Percentiles rank a stretch among this genome's conserved stretches.
phyloP scores from a whole-genome alignment of 2,797 vertebrate species.

The Catharus ustulatus region DNA sequence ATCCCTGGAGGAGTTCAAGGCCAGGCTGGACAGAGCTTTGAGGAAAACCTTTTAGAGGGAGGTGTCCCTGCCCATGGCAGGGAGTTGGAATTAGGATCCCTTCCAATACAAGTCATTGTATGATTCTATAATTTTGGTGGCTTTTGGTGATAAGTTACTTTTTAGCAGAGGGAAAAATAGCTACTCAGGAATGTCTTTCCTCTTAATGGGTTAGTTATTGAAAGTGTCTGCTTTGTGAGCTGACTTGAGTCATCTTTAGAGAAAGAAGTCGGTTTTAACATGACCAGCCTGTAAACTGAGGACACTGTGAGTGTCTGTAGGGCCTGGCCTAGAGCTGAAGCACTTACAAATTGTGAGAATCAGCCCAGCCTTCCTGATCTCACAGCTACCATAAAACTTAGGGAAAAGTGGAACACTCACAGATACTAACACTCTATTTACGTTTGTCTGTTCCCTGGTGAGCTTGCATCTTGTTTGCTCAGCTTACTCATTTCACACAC shows the following conservation, averaged over 20 bases:
- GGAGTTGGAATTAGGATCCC: background rate
- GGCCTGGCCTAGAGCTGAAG: background rate
- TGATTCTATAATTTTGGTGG: background rate
- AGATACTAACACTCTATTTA: background rate
- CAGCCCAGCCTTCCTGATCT: background rate
- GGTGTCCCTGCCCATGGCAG: background rate
- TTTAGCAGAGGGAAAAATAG: background rate
- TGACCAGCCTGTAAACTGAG: background rate
- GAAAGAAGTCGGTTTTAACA: background rate
- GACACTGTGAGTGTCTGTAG: background rate
- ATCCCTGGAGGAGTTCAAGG: background rate
- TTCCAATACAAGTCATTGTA: background rate
- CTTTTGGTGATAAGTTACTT: background rate
- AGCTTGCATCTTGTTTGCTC: slow-evolving; percentile 49
- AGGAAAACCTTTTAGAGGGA: background rate
- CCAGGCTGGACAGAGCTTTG: background rate
- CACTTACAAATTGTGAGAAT: background rate
- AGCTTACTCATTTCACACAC: slow-evolving; percentile 48
- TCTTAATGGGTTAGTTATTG: background rate
- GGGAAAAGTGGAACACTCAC: background rate
- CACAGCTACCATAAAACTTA: background rate
- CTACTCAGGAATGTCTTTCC: background rate
- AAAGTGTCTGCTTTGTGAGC: background rate
- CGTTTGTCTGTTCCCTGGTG: background rate
- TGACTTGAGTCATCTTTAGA: background rate